Conservation (phyloP, 1,140 invertebrate genomes). For the Drosophila neocordata region DNA sequence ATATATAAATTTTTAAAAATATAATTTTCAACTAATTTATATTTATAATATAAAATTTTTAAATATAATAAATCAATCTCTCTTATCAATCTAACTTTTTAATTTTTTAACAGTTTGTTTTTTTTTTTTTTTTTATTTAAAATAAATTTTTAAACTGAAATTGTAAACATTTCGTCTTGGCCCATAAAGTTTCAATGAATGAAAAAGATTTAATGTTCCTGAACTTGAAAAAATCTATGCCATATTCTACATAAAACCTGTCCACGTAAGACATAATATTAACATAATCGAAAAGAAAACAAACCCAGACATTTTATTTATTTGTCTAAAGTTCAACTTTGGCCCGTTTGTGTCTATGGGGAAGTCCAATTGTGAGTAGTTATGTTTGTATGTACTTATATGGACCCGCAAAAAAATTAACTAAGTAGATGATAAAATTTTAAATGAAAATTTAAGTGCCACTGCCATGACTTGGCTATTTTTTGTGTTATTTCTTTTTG, state of each 20-base stretch:
- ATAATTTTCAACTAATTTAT: no score
- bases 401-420: slow-evolving; percentile 5
- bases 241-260: slow-evolving; percentile 32
- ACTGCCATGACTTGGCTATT: slow-evolving; percentile 52
- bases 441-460: slow-evolving; percentile 58
- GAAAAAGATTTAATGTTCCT: slow-evolving; percentile 3
- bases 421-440: slow-evolving; percentile 53
- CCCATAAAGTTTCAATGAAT: background rate
- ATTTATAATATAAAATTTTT: no score
- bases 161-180: background rate
- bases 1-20: no score
- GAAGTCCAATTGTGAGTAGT: slow-evolving; percentile 29
- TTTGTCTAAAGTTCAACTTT: slow-evolving; percentile 8
- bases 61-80: no score
- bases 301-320: slow-evolving; percentile 34
- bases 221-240: slow-evolving; percentile 17
- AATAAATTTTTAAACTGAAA: no score
- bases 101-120: no score
- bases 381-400: background rate
- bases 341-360: slow-evolving; percentile 8
- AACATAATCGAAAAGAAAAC: slow-evolving; percentile 26
- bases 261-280: slow-evolving; percentile 46
- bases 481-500: slow-evolving; percentile 1
- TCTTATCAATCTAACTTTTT: no score
- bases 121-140: no score